Percentiles rank a stretch among this genome's conserved stretches.
phyloP scores from a whole-genome alignment of 2,797 vertebrate genomes.

The Corythornis leucogaster region DNA sequence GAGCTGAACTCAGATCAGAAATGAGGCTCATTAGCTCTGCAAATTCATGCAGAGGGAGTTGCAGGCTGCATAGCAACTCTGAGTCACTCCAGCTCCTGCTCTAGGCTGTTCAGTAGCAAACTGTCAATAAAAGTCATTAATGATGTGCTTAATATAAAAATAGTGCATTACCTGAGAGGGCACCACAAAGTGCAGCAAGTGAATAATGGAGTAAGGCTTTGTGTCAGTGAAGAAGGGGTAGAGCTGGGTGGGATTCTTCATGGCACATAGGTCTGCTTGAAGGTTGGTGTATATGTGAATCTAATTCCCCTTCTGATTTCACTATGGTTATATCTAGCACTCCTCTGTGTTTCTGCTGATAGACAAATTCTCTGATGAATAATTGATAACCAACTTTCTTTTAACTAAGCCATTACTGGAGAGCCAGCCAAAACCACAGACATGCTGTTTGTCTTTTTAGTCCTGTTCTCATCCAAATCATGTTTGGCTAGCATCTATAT shows the following conservation, averaged over 20 bases:
- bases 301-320: conserved; percentile 17
- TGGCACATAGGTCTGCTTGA: neutral
- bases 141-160: conserved; percentile 20
- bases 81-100: conserved; percentile 44
- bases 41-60: neutral
- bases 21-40: neutral
- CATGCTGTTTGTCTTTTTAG: neutral
- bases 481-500: neutral
- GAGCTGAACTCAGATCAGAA: neutral
- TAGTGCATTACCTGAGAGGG: neutral
- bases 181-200: neutral
- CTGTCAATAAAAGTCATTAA: conserved; percentile 46
- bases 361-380: conserved; percentile 32
- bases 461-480: conserved; percentile 27
- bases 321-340: neutral
- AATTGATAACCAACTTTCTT: conserved; percentile 25
- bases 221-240: conserved; percentile 21
- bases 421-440: conserved; percentile 25
- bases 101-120: conserved; percentile 25
- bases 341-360: conserved; percentile 1
- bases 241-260: conserved; percentile 16
- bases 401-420: conserved; percentile 6
- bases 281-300: conserved; percentile 3
- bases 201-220: conserved; percentile 5
- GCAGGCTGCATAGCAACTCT: conserved; percentile 5